Percentiles rank a stretch among this genome's conserved stretches.
phyloP scores from a whole-genome alignment of 2,113 vertebrate species.

The Phaetusa simplex region DNA sequence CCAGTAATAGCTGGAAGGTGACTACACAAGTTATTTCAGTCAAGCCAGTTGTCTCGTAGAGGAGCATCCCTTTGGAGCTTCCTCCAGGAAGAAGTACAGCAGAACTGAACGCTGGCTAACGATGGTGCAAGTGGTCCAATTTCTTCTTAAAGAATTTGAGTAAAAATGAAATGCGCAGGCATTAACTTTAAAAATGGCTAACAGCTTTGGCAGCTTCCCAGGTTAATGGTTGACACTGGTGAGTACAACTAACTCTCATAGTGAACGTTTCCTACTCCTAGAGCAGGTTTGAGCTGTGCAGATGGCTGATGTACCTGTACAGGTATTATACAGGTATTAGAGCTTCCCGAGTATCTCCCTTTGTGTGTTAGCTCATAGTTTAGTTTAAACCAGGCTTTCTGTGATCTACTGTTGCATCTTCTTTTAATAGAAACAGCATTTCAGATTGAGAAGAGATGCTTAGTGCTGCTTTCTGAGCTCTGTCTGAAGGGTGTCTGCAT shows the following conservation, averaged over 20 bases:
- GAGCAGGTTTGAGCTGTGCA: not conserved
- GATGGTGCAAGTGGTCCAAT: not conserved
- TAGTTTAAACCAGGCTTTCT: not conserved
- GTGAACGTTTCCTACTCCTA: not conserved
- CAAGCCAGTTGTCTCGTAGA: not conserved
- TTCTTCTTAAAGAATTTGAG: not conserved
- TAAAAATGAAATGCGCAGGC: not conserved
- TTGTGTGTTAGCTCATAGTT: not conserved
- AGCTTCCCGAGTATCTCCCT: not conserved
- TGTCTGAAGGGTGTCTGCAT: not conserved
- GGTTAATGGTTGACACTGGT: not conserved
- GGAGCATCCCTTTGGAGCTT: not conserved
- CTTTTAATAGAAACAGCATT: not conserved
- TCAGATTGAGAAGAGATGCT: not conserved
- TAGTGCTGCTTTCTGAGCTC: not conserved
- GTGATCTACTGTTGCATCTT: not conserved
- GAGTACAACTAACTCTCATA: not conserved
- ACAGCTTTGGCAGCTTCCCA: not conserved
- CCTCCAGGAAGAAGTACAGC: rapidly evolving
- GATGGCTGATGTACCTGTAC: not conserved
- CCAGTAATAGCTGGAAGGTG: not conserved
- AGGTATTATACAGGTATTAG: not conserved
- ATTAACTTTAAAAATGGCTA: not conserved
- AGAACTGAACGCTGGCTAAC: not conserved
- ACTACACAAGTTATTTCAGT: not conserved